A percentile compares a stretch with the other conserved stretches of the same genome.
Evolutionary conservation across 1,140 invertebrate species (phyloP).

Genomic region (Bombus cullumanus): DNA sequence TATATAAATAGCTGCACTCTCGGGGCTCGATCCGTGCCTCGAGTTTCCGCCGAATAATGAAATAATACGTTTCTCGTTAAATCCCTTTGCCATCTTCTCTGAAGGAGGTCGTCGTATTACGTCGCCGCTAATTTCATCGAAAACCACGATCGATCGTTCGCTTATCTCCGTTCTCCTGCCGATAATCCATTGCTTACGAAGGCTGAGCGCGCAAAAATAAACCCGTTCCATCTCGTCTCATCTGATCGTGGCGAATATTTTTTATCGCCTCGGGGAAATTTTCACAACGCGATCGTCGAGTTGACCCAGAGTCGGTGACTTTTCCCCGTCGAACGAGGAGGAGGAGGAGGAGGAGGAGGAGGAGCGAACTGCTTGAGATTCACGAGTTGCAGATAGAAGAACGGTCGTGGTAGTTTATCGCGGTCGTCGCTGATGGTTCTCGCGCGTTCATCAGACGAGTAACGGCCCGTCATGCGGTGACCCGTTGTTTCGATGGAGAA

Average conservation of each 20-base stretch:
- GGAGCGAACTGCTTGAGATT: neutral
- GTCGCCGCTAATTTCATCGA: neutral
- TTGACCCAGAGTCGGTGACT: neutral
- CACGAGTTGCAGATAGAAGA: neutral
- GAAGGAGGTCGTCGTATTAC: too few species aligned
- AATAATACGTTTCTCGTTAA: conserved; percentile 33
- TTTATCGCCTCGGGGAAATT: neutral
- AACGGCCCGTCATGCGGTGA: conserved; percentile 39
- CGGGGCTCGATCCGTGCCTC: conserved; percentile 29
- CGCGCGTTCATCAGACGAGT: neutral
- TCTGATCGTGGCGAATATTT: neutral
- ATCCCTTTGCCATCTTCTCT: neutral
- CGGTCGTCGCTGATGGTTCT: neutral
- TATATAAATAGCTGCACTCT: conserved; percentile 75
- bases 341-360: neutral
- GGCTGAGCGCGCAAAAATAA: neutral
- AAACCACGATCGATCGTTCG: neutral
- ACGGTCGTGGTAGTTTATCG: neutral
- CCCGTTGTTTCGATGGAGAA: neutral
- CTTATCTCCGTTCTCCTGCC: neutral
- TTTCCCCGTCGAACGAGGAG: neutral
- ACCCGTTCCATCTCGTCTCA: neutral
- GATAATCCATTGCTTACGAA: neutral
- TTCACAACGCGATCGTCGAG: neutral
- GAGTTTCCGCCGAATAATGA: conserved; percentile 61